Evolutionary conservation across 2,113 vertebrate species (phyloP).

Genomic region (Megaceryle maxima): DNA sequence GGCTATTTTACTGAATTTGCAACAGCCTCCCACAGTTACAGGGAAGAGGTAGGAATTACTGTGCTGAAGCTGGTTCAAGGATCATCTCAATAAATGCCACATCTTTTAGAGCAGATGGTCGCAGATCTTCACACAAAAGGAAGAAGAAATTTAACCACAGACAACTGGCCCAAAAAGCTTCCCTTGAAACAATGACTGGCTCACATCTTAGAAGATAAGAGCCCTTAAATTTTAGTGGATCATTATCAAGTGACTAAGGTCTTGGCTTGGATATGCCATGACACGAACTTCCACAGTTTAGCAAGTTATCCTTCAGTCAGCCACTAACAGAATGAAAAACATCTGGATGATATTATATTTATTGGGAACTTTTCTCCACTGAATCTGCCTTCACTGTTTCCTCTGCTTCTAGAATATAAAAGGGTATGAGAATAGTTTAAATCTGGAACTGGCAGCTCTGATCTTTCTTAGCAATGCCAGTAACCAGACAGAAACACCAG

Average conservation of each 20-base stretch:
- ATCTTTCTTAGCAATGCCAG: neutral
- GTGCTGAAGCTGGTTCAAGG: neutral
- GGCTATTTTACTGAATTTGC: neutral
- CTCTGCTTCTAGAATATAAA: neutral
- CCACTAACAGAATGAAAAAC: neutral
- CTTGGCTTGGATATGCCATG: neutral
- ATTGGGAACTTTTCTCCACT: neutral
- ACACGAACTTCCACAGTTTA: neutral
- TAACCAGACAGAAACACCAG: neutral
- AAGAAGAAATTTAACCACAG: neutral
- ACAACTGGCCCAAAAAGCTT: neutral
- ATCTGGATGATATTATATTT: conserved; percentile 36
- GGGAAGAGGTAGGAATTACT: neutral
- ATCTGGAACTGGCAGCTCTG: neutral
- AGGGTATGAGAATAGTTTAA: neutral
- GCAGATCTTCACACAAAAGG: neutral
- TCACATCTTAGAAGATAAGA: conserved; percentile 7
- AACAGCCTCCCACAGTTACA: neutral
- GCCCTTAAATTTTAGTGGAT: neutral
- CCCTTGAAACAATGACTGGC: neutral
- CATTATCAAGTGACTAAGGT: neutral
- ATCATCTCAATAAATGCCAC: neutral
- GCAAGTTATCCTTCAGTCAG: neutral
- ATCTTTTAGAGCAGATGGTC: neutral
- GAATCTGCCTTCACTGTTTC: neutral